A percentile compares a stretch with the other conserved stretches of the same genome.
These are phyloP conservation scores for Gambelia wislizenii DNA, from an alignment of 2,797 vertebrate species.

Conservation along the genomic window DNA sequence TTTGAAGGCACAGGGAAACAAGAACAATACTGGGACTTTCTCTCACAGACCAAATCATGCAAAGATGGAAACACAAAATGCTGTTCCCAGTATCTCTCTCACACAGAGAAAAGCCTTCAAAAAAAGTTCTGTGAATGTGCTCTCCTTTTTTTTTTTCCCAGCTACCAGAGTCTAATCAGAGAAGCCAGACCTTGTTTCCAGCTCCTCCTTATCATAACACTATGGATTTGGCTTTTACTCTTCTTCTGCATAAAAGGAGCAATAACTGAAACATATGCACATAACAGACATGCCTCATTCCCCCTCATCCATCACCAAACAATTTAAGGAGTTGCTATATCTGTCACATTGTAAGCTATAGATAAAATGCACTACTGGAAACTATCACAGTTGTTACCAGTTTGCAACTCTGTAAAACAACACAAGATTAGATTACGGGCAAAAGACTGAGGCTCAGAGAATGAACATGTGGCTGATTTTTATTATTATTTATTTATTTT, in stretches of 20 bases:
- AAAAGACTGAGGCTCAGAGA: not conserved
- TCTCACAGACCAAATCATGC: not conserved
- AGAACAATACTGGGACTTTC: too few species aligned
- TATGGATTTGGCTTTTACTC: constrained; percentile 3
- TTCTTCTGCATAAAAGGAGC: constrained; percentile 1
- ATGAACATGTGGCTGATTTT: not conserved
- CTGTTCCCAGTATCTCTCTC: not conserved
- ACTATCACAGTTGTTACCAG: constrained; percentile 24
- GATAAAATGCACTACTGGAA: constrained; percentile 30
- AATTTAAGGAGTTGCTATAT: constrained; percentile 28
- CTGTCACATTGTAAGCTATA: constrained; percentile 35
- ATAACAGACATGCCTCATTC: not conserved
- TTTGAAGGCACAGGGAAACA: not conserved
- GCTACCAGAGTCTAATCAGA: constrained; percentile 1
- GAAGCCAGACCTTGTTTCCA: not conserved
- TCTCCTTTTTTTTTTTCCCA: not conserved
- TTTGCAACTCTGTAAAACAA: constrained; percentile 33
- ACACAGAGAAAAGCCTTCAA: not conserved
- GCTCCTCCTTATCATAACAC: constrained; percentile 24
- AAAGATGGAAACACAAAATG: not conserved
- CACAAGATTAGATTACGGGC: constrained; percentile 39
- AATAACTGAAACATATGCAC: not conserved
- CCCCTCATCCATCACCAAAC: not conserved
- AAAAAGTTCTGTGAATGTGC: not conserved
- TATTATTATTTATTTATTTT: too few species aligned